Evolutionary conservation across 2,797 vertebrate species (phyloP).

Genomic region (Sorex maritimensis): DNA sequence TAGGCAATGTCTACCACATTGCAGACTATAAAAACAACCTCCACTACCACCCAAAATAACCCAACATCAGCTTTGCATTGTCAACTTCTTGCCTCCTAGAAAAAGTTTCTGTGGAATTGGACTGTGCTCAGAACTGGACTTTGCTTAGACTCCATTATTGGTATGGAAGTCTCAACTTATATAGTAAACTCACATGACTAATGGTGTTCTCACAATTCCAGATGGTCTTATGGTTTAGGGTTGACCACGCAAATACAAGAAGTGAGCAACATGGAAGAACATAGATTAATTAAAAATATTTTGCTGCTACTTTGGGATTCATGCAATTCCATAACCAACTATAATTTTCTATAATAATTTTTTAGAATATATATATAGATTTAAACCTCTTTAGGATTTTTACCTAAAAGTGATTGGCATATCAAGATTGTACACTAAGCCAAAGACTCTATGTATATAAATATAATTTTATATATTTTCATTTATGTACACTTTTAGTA

Average conservation of each 20-base stretch:
- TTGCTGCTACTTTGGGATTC: constrained; percentile 6
- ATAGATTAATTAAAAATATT: constrained; percentile 18
- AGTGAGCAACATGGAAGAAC: constrained; percentile 8
- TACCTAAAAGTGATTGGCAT: not conserved
- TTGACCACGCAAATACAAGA: not conserved
- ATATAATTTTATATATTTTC: too few species aligned
- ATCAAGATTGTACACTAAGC: too few species aligned
- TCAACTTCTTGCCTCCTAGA: not conserved
- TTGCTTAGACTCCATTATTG: constrained; percentile 11
- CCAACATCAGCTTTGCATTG: constrained; percentile 40
- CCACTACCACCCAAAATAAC: not conserved
- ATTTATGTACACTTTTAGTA: not conserved
- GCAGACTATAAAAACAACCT: constrained; percentile 44
- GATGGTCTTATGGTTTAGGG: constrained; percentile 9
- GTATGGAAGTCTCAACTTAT: constrained; percentile 29
- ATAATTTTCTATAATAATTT: not conserved
- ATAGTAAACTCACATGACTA: constrained; percentile 39
- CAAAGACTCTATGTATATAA: too few species aligned
- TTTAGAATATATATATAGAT: not conserved
- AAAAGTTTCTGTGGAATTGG: constrained; percentile 18
- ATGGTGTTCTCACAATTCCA: constrained; percentile 35
- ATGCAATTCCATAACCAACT: not conserved
- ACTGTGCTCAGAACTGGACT: constrained; percentile 10
- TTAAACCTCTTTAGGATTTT: not conserved
- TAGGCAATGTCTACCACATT: not conserved